Base-by-base conservation (phyloP, 2,888 invertebrate species). In the Drosophila limbata region DNA sequence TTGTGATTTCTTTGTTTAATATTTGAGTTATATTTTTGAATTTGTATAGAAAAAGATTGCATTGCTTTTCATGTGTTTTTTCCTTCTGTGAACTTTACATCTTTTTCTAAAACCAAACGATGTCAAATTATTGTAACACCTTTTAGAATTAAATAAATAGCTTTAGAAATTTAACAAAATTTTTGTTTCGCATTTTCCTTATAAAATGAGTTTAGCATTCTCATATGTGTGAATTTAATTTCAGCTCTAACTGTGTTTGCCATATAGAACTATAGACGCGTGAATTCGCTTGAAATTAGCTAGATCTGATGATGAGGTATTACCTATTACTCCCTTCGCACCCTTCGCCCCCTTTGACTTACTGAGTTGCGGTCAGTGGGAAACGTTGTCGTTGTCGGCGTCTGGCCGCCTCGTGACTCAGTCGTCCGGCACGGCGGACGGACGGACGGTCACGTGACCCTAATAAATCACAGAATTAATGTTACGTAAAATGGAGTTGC, bases 381-480 rank as follows among this genome's bases (percentile, higher is more conserved):
- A n/a, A 57, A 35, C 40, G 50, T 17, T 50, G 19, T 19, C 47
- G 40, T 13, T 13, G 66, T 13, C 47, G 40, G 13, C 75, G 55
- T 59, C 72, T 76, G 83, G 70, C 70, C 15, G 84, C 62, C 74
- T 74, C 77, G 85, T 85, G 79, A 83, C 79, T 81, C 83, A 90
- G 77, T 89, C 89, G 91, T 90, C 90, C 92, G 89, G 92, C 92
- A 63, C 92, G 92, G 89, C 91, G 92, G 92, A 90, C 91, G 92
- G 92, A 89, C 91, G 92, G 92, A 90, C 91, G 92, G 92, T 92
- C 92, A 92, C 92, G 92, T 92, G 92, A 92, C 92, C 92, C 92
- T 92, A 92, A 92, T 92, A 92, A 92, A 92, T 92, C 92, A 92
- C 91, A 78, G 92, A 92, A 91, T 92, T 92, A 92, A 92, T 92